Evolutionary conservation across 2,888 invertebrate genomes (phyloP).

Genomic region (Geotrupes spiniger): DNA sequence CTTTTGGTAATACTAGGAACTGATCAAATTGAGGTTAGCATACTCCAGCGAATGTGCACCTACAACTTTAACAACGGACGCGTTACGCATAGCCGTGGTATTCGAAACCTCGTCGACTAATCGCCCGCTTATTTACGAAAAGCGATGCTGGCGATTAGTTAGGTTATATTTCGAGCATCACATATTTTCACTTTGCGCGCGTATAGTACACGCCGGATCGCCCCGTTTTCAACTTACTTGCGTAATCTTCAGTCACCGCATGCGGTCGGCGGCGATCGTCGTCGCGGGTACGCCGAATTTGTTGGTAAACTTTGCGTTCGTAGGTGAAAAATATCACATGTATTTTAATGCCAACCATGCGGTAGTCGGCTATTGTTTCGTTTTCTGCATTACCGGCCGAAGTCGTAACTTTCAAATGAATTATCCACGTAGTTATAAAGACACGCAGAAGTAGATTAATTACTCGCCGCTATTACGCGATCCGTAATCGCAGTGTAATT

Average conservation of each 20-base stretch:
- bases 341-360: constrained; percentile 21
- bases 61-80: too few relatives aligned
- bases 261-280: neutral
- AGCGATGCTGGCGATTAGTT: constrained; percentile 1
- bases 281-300: constrained; percentile 7
- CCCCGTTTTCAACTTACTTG: constrained; percentile 8
- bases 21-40: neutral
- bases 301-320: constrained; percentile 12
- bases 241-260: constrained; percentile 7
- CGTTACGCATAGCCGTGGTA: too few relatives aligned
- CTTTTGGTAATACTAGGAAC: too few relatives aligned
- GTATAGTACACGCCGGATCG: constrained; percentile 11
- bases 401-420: too few relatives aligned
- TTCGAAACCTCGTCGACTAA: too few relatives aligned
- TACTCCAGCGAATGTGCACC: neutral
- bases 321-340: constrained; percentile 17
- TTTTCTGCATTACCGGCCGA: constrained; percentile 19
- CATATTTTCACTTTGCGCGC: constrained; percentile 14
- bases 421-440: too few relatives aligned
- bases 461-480: too few relatives aligned
- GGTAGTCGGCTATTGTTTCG: constrained; percentile 11
- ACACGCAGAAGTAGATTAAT: too few relatives aligned
- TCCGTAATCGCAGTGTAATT: too few relatives aligned
- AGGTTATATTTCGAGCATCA: constrained; percentile 17
- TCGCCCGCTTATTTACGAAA: too few relatives aligned